Percentiles rank a stretch among this genome's conserved stretches.
Evolutionary conservation across 1,140 invertebrate species (phyloP).

Genomic region (Gryllus bimaculatus): DNA sequence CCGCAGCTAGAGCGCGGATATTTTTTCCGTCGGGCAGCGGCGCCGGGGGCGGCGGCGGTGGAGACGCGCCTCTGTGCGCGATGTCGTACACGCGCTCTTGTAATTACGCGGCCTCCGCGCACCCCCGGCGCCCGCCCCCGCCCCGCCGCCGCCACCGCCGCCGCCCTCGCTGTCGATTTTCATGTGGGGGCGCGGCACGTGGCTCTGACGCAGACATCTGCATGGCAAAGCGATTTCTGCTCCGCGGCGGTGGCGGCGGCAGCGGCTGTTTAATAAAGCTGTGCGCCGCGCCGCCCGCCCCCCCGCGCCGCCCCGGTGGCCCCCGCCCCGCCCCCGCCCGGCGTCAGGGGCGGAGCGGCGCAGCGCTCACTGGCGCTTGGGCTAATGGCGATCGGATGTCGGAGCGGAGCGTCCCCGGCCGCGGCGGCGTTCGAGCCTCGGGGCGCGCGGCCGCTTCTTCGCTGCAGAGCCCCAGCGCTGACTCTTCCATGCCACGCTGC

Average conservation of each 20-base stretch:
- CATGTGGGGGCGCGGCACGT: background rate
- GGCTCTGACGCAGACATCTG: background rate
- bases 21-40: background rate
- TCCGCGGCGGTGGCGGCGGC: background rate
- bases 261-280: conserved; percentile 4
- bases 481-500: too few species aligned
- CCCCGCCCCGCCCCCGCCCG: too few species aligned
- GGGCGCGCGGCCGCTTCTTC: too few species aligned
- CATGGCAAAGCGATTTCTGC: conserved; percentile 3
- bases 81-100: conserved; percentile 3
- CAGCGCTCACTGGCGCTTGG: background rate
- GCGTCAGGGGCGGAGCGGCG: too few species aligned
- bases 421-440: too few species aligned
- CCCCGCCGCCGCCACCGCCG: too few species aligned
- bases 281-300: background rate
- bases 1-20: background rate
- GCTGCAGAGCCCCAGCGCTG: too few species aligned
- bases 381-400: conserved; percentile 2
- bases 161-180: conserved; percentile 2
- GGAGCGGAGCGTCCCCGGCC: too few species aligned
- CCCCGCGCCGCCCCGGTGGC: background rate
- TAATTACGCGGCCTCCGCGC: background rate
- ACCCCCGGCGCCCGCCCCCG: too few species aligned
- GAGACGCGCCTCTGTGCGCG: background rate
- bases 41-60: background rate